Evolutionary conservation across 2,797 vertebrate genomes (phyloP).

Genomic region (Gallinago nigripennis): DNA sequence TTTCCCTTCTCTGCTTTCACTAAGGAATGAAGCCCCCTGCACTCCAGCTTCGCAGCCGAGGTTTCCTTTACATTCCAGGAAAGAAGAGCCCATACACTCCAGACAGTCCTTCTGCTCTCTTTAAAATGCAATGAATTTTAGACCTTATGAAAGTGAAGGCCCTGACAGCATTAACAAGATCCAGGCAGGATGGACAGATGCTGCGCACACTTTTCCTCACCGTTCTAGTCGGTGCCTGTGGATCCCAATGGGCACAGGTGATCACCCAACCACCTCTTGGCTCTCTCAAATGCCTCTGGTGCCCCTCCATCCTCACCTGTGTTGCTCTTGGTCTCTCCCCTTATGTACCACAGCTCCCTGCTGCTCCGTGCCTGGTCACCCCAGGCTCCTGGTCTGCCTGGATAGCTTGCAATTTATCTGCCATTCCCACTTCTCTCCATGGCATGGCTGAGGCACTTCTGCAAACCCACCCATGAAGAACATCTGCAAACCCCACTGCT

Average conservation of each 20-base stretch:
- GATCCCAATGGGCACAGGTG: background rate
- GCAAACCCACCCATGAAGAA: background rate
- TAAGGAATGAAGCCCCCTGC: slow-evolving; percentile 71
- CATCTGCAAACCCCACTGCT: background rate
- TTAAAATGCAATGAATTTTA: slow-evolving; percentile 50
- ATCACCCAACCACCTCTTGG: background rate
- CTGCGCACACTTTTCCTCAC: background rate
- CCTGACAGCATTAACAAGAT: slow-evolving; percentile 19
- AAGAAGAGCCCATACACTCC: slow-evolving; percentile 61
- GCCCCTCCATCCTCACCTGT: background rate
- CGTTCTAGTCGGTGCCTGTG: background rate
- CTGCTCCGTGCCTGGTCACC: background rate
- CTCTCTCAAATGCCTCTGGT: background rate
- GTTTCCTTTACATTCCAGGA: slow-evolving; percentile 71
- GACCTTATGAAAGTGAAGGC: slow-evolving; percentile 27
- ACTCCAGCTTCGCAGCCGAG: slow-evolving; percentile 70
- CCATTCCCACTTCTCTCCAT: background rate
- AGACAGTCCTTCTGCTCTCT: slow-evolving; percentile 63
- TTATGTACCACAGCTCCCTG: background rate
- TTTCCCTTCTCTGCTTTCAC: slow-evolving; percentile 72
- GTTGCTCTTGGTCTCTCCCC: background rate
- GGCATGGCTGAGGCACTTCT: background rate
- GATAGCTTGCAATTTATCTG: background rate
- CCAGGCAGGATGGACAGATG: background rate
- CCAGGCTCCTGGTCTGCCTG: background rate